Evolutionary conservation across 37 sponge, comb jelly and placozoan species (phyloP).

Genomic region (Beroe ovata): DNA sequence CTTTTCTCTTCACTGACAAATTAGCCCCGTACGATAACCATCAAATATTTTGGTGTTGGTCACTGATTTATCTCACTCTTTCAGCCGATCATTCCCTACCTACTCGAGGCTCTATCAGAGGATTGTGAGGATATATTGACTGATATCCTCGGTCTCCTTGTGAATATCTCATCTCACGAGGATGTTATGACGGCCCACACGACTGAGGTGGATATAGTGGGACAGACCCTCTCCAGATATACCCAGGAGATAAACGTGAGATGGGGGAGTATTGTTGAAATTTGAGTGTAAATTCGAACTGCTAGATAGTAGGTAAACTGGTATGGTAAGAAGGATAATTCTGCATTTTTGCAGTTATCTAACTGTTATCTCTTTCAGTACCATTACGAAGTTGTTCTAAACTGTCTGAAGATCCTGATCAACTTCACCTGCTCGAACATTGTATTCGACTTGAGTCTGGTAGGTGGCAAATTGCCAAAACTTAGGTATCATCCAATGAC

Average conservation of each 20-base stretch:
- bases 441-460: slow-evolving; percentile 9
- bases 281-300: too few species aligned
- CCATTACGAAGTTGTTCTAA: slow-evolving; percentile 21
- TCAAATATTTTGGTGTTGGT: neutral
- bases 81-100: neutral
- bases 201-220: neutral
- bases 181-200: neutral
- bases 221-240: neutral
- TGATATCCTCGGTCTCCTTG: neutral
- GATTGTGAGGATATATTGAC: neutral
- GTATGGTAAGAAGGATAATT: too few species aligned
- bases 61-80: neutral
- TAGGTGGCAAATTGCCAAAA: neutral
- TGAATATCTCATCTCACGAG: slow-evolving; percentile 7
- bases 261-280: neutral
- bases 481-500: too few species aligned
- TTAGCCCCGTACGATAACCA: neutral
- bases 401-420: slow-evolving; percentile 24
- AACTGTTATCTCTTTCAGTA: slow-evolving; percentile 3
- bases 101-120: neutral
- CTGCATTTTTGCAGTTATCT: too few species aligned
- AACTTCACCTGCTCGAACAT: slow-evolving; percentile 17
- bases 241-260: slow-evolving; percentile 25
- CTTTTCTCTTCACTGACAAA: neutral
- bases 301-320: too few species aligned